A percentile compares a stretch with the other conserved stretches of the same genome.
These are phyloP conservation scores for Gorsachius magnificus DNA, from an alignment of 2,797 vertebrate species.

Conservation along the genomic window DNA sequence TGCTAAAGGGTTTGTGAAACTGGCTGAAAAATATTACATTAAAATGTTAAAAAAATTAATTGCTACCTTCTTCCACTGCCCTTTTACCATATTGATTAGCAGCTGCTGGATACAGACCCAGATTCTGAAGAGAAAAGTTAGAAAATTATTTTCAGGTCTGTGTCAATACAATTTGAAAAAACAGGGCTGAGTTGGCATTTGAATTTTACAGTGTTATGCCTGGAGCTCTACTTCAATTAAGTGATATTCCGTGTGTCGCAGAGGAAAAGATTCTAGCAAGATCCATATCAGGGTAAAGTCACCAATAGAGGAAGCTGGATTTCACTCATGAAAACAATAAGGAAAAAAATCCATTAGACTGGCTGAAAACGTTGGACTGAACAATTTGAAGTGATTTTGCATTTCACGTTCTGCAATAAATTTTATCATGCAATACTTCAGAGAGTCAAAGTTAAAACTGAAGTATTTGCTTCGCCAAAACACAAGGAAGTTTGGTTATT, in stretches of 20 bases:
- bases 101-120: background rate
- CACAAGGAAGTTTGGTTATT: background rate
- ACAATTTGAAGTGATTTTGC: background rate
- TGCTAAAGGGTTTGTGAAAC: background rate
- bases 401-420: background rate
- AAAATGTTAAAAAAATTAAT: background rate
- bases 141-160: background rate
- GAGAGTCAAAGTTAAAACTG: background rate
- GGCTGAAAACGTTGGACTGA: background rate
- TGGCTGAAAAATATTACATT: background rate
- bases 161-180: background rate
- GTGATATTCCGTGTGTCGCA: background rate
- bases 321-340: background rate
- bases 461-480: background rate
- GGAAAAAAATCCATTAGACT: background rate
- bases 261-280: background rate
- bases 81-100: background rate
- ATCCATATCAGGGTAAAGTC: background rate
- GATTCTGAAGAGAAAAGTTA: background rate
- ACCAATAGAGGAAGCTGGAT: background rate
- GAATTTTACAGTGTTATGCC: background rate
- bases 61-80: background rate
- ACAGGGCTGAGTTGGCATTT: background rate
- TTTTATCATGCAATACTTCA: background rate
- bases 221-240: background rate